Percentiles rank a stretch among this genome's conserved stretches.
Evolutionary conservation across 2,113 vertebrate genomes (phyloP).

Genomic region (Stegostoma tigrinum): DNA sequence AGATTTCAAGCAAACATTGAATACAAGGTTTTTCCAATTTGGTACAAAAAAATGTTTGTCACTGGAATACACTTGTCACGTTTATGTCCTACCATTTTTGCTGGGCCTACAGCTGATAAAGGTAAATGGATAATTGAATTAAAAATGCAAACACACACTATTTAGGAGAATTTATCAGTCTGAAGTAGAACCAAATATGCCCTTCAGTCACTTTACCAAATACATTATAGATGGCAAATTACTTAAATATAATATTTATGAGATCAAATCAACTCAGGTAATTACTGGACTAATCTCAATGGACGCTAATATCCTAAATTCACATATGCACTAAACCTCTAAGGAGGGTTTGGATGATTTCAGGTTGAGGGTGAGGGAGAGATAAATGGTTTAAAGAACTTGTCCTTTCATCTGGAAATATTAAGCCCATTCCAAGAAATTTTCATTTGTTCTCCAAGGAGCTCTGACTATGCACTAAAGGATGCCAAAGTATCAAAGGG

Average conservation of each 20-base stretch:
- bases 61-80: not conserved
- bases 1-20: not conserved
- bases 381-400: not conserved
- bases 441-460: not conserved
- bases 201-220: not conserved
- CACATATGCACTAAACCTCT: not conserved
- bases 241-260: not conserved
- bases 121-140: not conserved
- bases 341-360: not conserved
- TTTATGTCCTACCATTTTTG: not conserved
- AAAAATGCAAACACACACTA: not conserved
- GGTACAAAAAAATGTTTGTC: not conserved
- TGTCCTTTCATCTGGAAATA: not conserved
- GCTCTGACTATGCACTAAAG: not conserved
- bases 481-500: not conserved
- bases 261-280: not conserved
- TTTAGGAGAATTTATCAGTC: not conserved
- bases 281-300: not conserved
- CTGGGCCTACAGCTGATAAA: not conserved
- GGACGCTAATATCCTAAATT: not conserved
- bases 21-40: not conserved
- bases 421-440: not conserved
- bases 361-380: not conserved
- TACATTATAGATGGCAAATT: not conserved
- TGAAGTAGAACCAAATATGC: not conserved